Evolutionary conservation across 2,888 invertebrate genomes (phyloP).

Genomic region (Balanococcus diminutus): DNA sequence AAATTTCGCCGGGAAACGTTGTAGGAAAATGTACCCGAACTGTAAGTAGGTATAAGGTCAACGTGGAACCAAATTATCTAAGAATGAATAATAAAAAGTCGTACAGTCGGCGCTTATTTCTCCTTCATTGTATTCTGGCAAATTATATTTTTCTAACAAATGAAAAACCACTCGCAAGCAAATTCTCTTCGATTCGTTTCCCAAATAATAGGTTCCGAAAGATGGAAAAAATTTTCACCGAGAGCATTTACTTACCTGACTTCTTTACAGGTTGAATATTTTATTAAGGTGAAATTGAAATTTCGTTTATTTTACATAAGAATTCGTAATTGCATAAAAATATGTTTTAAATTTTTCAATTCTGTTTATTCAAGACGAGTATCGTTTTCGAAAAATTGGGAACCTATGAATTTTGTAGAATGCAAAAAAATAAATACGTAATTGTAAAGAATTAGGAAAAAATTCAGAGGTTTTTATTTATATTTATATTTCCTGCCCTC

Average conservation of each 20-base stretch:
- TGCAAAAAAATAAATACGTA: too few species aligned
- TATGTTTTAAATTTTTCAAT: too few species aligned
- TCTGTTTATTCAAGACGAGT: too few species aligned
- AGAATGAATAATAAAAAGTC: background rate
- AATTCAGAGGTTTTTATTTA: too few species aligned
- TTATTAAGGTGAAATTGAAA: background rate
- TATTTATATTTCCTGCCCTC: too few species aligned
- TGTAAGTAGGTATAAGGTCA: slow-evolving; percentile 1
- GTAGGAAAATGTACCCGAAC: background rate
- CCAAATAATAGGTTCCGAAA: background rate
- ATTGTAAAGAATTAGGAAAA: too few species aligned
- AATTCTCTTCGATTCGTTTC: background rate
- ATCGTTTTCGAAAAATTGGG: too few species aligned
- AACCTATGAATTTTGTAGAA: too few species aligned
- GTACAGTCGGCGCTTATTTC: background rate
- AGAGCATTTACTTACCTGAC: background rate
- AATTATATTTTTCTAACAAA: slow-evolving; percentile 1
- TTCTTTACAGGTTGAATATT: background rate
- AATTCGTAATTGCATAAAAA: background rate
- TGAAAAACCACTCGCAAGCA: background rate
- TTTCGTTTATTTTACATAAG: background rate
- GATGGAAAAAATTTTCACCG: background rate
- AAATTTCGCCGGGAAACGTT: background rate
- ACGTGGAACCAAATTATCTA: background rate
- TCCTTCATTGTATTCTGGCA: background rate